Conservation (phyloP, 2,113 vertebrate species). For the Lasiurus cinereus region DNA sequence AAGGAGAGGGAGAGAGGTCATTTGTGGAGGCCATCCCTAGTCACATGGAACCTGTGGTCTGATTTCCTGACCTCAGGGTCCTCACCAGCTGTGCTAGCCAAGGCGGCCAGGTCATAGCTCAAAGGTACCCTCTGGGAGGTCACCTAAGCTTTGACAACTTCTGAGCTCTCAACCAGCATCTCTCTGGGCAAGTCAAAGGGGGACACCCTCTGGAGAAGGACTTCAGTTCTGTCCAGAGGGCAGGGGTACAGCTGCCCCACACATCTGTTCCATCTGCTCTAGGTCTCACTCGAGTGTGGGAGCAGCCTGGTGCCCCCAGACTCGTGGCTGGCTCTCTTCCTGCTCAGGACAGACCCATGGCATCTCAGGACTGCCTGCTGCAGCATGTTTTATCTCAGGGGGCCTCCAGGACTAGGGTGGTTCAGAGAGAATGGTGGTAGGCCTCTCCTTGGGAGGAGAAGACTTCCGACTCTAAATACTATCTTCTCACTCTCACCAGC, state of each 20-base stretch:
- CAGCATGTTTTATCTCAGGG: not conserved
- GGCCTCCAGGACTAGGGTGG: not conserved
- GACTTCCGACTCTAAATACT: not conserved
- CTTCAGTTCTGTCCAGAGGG: not conserved
- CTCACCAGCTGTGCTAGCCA: not conserved
- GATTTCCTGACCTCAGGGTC: not conserved
- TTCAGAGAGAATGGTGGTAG: not conserved
- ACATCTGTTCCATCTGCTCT: accelerated
- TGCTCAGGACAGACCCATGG: not conserved
- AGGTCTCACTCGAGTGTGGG: not conserved
- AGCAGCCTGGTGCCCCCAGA: not conserved
- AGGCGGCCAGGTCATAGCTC: not conserved
- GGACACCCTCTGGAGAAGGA: too few relatives aligned
- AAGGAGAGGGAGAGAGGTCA: not conserved
- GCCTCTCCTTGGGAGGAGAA: not conserved
- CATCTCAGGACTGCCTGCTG: not conserved
- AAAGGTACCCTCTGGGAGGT: not conserved
- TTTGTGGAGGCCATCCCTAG: not conserved
- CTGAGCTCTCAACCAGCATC: not conserved
- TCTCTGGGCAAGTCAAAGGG: not conserved
- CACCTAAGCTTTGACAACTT: not conserved
- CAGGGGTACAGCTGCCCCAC: not conserved
- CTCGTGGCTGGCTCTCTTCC: not conserved
- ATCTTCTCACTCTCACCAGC: not conserved
- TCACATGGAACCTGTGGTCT: not conserved